Conservation (phyloP, 92 coral and sea anemone species). For the Zoanthus gigantus region DNA sequence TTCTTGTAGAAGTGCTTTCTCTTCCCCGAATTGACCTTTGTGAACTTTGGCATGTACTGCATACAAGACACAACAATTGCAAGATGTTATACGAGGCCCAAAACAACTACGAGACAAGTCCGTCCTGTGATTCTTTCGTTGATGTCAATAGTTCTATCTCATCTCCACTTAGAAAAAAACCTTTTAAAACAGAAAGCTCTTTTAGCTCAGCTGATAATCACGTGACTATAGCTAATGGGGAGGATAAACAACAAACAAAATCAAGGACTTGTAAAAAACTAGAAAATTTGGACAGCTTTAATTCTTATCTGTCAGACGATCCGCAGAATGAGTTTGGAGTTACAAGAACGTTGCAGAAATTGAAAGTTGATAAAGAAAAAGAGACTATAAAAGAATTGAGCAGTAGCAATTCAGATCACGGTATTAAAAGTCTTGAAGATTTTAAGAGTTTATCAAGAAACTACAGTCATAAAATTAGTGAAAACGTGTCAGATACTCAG, state of each 20-base stretch:
- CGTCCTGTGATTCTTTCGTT: not conserved
- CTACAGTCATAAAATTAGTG: not conserved
- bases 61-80: not conserved
- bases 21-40: constrained; percentile 32
- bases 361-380: not conserved
- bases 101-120: not conserved
- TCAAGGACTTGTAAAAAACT: not conserved
- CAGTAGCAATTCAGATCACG: constrained; percentile 10
- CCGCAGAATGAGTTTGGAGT: not conserved
- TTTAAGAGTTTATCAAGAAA: constrained; percentile 27
- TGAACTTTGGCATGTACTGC: constrained; percentile 20
- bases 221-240: not conserved
- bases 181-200: constrained; percentile 22
- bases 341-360: not conserved
- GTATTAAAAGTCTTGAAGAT: constrained; percentile 12
- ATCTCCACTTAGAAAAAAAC: constrained; percentile 39
- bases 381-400: not conserved
- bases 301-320: not conserved
- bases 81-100: not conserved
- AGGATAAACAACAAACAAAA: not conserved
- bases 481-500: not conserved
- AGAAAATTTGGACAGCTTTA: not conserved
- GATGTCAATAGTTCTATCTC: not conserved
- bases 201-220: constrained; percentile 9
- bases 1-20: constrained; percentile 19